Evolutionary conservation across 2,113 vertebrate genomes (phyloP).

Genomic region (Rhinolophus ferrumequinum): DNA sequence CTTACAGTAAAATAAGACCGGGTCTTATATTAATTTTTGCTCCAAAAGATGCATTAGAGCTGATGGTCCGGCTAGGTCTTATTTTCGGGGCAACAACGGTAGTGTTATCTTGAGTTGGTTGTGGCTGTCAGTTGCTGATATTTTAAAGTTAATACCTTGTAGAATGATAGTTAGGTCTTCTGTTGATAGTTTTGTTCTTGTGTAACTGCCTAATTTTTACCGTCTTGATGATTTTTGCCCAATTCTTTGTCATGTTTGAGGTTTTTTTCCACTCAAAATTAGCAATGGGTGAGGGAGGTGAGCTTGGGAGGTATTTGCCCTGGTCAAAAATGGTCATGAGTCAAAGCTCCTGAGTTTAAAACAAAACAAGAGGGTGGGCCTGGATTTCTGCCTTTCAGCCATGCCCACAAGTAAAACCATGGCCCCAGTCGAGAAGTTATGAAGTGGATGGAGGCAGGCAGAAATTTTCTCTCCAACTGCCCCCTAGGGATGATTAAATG

Average conservation of each 20-base stretch:
- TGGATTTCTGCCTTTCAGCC: not conserved
- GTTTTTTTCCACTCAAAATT: not conserved
- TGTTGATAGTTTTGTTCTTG: not conserved
- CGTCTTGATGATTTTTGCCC: conserved; percentile 2
- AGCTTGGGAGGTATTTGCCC: not conserved
- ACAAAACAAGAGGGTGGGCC: not conserved
- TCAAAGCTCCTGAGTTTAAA: not conserved
- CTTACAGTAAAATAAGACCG: no score
- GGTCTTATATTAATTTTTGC: no score
- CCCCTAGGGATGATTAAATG: not conserved
- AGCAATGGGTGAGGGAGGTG: not conserved
- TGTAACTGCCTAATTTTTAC: not conserved
- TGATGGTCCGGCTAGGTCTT: no score
- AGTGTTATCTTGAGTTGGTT: not conserved
- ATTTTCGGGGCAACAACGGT: no score
- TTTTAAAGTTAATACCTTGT: not conserved
- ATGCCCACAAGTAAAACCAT: not conserved
- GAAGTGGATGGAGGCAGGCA: not conserved
- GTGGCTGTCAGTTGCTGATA: not conserved
- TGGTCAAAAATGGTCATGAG: not conserved
- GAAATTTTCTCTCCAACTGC: not conserved
- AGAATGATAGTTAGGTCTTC: not conserved
- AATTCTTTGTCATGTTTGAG: not conserved
- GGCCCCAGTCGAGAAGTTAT: not conserved
- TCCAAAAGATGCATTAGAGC: no score